Percentiles rank a stretch among this genome's conserved stretches.
Evolutionary conservation across 1,140 invertebrate species (phyloP).

Genomic region (Philotrypesis tridentata): DNA sequence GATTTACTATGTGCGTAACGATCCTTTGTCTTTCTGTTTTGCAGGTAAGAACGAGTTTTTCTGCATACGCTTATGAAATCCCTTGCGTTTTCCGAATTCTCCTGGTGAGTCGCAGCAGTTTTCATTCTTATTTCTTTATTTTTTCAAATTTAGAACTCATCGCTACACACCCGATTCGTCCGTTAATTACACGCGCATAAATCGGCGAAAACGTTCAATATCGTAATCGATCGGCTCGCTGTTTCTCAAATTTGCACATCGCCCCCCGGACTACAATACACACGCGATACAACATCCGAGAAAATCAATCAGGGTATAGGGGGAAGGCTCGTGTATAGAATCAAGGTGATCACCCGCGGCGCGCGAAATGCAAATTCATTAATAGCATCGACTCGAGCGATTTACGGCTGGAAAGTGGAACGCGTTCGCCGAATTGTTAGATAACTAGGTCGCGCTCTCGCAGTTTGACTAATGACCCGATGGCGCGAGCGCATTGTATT

Average conservation of each 20-base stretch:
- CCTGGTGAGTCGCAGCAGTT: conserved; percentile 18
- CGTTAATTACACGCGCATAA: too few relatives aligned
- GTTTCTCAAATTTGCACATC: too few relatives aligned
- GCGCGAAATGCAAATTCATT: background rate
- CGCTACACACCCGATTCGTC: too few relatives aligned
- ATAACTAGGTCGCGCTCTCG: conserved; percentile 7
- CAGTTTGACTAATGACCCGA: conserved; percentile 13
- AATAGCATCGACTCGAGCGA: background rate
- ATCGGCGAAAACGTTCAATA: too few relatives aligned
- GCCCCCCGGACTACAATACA: too few relatives aligned
- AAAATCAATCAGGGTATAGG: too few relatives aligned
- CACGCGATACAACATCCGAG: too few relatives aligned
- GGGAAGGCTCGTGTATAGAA: too few relatives aligned
- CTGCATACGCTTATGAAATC: conserved; percentile 15
- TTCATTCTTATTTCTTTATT: too few relatives aligned
- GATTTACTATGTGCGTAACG: background rate
- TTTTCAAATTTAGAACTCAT: too few relatives aligned
- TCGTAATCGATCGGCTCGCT: too few relatives aligned
- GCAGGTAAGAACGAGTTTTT: conserved; percentile 41
- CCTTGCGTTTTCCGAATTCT: background rate
- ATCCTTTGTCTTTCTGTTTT: conserved; percentile 33
- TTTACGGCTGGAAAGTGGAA: background rate
- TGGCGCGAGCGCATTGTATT: background rate
- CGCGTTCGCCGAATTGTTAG: conserved; percentile 4
- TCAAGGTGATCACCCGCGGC: too few relatives aligned